Base-by-base conservation (phyloP, 2,888 invertebrate species). In the Clusia tigrina region DNA sequence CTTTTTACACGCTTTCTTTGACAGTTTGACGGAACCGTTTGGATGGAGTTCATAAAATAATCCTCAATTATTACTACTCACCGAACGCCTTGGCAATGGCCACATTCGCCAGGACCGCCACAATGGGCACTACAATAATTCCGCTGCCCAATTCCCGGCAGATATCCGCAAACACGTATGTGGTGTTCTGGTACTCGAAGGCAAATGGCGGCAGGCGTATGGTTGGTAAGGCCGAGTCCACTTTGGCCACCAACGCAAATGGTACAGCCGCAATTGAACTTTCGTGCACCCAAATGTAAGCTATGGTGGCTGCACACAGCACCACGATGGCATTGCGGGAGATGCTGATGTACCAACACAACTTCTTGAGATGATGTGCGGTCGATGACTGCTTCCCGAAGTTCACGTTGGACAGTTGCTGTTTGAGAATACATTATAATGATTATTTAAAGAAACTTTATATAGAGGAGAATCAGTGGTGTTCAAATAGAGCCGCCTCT, bases 51-150 rank as follows among this genome's bases (percentile, higher is more conserved):
- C n/a, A n/a, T n/a, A n/a, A n/a, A n/a, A n/a, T n/a, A n/a, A n/a
- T n/a, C n/a, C n/a, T n/a, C n/a, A n/a, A n/a, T n/a, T n/a, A n/a
- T n/a, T 12, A 2, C 66, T 69, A 85, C 89, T 88, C 85, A 96
- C 96, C 89, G 84, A 96, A 97, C 6, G 95, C 91, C 85, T 96
- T 97, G 15, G 95, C 96, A 71, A 98, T 97, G 26, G 97, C 96
- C 63, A 96, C 93, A 78, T 96, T 95, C 57, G 96, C 95, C 66
- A 97, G 85, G 62, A 97, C 90, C 0, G 82, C 81, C 60, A 96
- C 90, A 32, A 96, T 81, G 2, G 97, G 95, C 71, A 95, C 85
- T 67, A 97, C 88, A 59, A 92, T 74, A 55, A 96, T 87, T 12
- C 93, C 93, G 59, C 90, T 86, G 63, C 94, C 92, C 63, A 96